Conservation (phyloP, 1,140 invertebrate genomes). For the Cotesia vestalis region DNA sequence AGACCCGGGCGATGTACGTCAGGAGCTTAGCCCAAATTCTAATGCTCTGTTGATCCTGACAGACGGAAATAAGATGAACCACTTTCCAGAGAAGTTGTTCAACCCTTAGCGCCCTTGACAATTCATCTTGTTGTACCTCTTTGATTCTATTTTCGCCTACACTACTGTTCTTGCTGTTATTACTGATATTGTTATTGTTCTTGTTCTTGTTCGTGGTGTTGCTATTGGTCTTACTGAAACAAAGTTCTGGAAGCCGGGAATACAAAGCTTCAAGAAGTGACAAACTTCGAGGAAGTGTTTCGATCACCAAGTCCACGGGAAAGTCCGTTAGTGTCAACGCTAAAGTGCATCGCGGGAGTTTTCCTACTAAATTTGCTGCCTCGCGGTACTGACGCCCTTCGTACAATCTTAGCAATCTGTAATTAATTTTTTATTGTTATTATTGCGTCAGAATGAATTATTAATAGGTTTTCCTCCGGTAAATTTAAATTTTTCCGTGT, state of each 20-base stretch:
- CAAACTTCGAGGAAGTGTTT: constrained; percentile 85
- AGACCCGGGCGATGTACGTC: constrained; percentile 51
- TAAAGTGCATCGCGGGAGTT: constrained; percentile 78
- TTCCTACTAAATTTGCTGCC: constrained; percentile 78
- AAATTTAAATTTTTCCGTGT: too few relatives aligned
- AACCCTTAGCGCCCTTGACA: constrained; percentile 53
- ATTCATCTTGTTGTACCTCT: constrained; percentile 20
- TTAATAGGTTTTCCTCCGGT: too few relatives aligned
- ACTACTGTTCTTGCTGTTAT: too few relatives aligned
- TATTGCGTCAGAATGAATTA: not conserved
- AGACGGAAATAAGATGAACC: constrained; percentile 52
- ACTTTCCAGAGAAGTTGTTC: constrained; percentile 57
- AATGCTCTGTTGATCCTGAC: constrained; percentile 47
- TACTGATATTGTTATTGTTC: too few relatives aligned
- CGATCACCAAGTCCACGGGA: constrained; percentile 86
- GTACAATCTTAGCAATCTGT: constrained; percentile 74
- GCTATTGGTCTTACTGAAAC: constrained; percentile 10
- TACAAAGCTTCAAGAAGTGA: constrained; percentile 87
- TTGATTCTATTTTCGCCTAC: not conserved
- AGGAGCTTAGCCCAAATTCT: constrained; percentile 62
- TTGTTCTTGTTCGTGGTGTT: constrained; percentile 38
- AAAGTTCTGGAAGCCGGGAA: constrained; percentile 46
- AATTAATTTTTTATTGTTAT: constrained; percentile 21
- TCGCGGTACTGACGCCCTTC: constrained; percentile 83
- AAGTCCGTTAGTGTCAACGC: constrained; percentile 78